Evolutionary conservation across 1,140 invertebrate species (phyloP).

Genomic region (Drosophila ananassae): DNA sequence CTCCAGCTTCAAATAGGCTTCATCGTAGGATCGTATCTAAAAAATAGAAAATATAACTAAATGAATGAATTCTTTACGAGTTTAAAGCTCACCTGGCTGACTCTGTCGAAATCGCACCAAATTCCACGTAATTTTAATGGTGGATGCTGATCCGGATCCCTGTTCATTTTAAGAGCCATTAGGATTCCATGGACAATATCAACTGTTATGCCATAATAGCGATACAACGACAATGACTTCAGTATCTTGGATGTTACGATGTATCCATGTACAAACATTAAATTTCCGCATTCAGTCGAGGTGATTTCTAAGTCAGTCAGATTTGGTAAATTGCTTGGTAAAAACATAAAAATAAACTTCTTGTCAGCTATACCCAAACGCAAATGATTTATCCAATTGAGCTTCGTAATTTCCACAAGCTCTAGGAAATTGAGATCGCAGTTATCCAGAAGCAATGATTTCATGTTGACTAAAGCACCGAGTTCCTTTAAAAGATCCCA

Average conservation of each 20-base stretch:
- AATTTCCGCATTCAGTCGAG: not conserved
- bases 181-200: not conserved
- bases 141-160: not conserved
- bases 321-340: not conserved
- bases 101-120: not conserved
- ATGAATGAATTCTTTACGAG: not conserved
- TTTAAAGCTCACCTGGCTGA: not conserved
- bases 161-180: not conserved
- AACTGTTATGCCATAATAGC: not conserved
- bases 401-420: not conserved
- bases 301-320: not conserved
- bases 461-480: not conserved
- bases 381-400: not conserved
- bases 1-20: not conserved
- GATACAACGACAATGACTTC: not conserved
- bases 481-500: conserved; percentile 5
- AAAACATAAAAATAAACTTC: not conserved
- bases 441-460: not conserved
- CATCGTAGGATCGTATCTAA: not conserved
- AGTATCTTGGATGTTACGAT: not conserved
- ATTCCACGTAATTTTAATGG: not conserved
- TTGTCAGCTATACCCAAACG: not conserved
- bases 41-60: not conserved
- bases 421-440: not conserved
- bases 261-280: not conserved